Base-by-base conservation (phyloP, 2,797 vertebrate species). In the Morelia viridis region DNA sequence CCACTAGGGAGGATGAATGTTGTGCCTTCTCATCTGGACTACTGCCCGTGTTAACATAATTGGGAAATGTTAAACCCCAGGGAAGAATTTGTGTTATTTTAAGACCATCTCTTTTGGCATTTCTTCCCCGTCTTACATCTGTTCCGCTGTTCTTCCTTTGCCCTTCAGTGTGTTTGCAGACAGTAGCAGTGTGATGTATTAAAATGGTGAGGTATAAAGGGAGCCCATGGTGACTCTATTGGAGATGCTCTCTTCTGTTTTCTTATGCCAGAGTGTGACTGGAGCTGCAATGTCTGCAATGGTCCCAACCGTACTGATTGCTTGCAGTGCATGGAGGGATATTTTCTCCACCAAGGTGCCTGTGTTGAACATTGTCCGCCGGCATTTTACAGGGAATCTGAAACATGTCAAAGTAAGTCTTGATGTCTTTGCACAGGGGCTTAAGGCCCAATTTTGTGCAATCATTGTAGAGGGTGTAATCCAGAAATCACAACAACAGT, bases 311-410 rank as follows among this genome's bases (percentile, higher is more conserved):
- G 95, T 53, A 98, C 97, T 0, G 99, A 99, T 96, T 99, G 99
- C 96, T 96, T 99, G 94, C 99, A 98, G 96, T 99, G 99, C 96
- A 98, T 99, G 98, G 99, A 99, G 5, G 98, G 98, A 62, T 97
- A 98, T 0, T 65, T 98, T 57, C 96, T 99, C 76, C 98, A 99
- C 35, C 96, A 98, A 0, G 98, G 98, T 0, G 92, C 98, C 35
- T 99, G 99, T 31, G 89, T 97, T 15, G 98, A 98, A 31, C 96
- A 96, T 1, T 99, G 99, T 91, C 97, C 98, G 0, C 57, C 94
- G 0, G 96, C 97, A 1, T 98, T 97, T 96, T 99, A 98, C 95
- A 97, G 15, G 93, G 98, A 98, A 0, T 93, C 96, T 0, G 98
- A 98, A 93, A 95, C 91, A 0, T 99, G 99, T 93, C 97, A 98